Conservation (phyloP, 2,113 vertebrate genomes). For the Pseudorectes ferrugineus region DNA sequence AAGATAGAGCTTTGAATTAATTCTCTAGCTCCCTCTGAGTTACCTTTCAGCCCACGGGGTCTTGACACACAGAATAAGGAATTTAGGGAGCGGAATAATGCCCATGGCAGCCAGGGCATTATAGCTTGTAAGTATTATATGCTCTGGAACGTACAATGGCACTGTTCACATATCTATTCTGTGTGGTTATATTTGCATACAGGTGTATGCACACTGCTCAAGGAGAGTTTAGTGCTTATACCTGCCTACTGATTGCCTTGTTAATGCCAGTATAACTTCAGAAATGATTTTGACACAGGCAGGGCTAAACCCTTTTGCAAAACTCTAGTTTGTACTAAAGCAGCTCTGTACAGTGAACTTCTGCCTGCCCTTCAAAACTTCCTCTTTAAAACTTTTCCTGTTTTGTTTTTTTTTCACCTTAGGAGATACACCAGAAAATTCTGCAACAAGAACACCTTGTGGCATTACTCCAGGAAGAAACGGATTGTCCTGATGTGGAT, state of each 20-base stretch:
- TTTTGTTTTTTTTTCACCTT: not conserved
- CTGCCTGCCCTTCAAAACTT: not conserved
- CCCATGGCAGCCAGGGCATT: not conserved
- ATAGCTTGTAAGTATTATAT: not conserved
- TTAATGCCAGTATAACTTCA: not conserved
- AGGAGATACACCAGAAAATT: slow-evolving; percentile 85
- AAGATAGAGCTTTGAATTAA: not conserved
- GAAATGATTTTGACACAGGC: not conserved
- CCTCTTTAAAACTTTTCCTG: not conserved
- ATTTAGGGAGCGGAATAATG: not conserved
- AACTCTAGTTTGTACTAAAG: not conserved
- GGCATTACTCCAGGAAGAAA: slow-evolving; percentile 78
- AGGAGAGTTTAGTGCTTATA: not conserved
- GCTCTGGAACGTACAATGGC: not conserved
- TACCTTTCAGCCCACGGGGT: not conserved
- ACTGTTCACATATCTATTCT: not conserved
- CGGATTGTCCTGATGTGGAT: slow-evolving; percentile 79
- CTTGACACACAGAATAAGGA: not conserved
- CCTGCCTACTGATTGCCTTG: not conserved
- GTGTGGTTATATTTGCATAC: not conserved
- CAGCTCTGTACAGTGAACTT: not conserved
- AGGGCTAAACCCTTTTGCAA: not conserved
- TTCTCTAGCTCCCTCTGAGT: not conserved
- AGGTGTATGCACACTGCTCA: not conserved
- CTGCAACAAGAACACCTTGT: slow-evolving; percentile 81